Evolutionary conservation across 23 tunicate genomes (phyloP).

Genomic region (Phallusia fumigata): DNA sequence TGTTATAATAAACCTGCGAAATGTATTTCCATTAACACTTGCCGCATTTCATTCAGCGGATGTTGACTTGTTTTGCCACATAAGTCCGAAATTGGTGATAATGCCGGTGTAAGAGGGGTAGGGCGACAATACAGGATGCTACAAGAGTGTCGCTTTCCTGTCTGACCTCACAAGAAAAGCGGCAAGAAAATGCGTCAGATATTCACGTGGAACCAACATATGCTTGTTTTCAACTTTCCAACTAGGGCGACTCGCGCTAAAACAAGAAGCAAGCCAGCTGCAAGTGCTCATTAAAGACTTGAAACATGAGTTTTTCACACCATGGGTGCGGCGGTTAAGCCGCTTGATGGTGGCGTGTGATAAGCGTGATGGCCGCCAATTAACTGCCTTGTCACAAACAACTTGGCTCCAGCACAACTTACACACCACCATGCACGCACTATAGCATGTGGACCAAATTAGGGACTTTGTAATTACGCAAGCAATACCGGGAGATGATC

Average conservation of each 20-base stretch:
- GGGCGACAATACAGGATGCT: not conserved
- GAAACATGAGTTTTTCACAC: not conserved
- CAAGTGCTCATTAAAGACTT: not conserved
- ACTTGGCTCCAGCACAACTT: no score
- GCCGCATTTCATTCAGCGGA: no score
- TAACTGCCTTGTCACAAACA: no score
- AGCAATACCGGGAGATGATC: not conserved
- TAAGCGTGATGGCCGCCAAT: not conserved
- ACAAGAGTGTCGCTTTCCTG: not conserved
- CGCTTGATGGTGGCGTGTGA: not conserved
- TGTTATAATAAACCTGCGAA: no score
- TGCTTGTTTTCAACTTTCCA: not conserved
- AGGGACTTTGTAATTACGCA: not conserved
- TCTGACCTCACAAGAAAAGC: not conserved
- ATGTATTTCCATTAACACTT: no score
- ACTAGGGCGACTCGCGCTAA: not conserved
- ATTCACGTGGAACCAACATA: not conserved
- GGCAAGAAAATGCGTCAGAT: not conserved
- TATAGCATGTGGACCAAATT: not conserved
- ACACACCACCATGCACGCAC: not conserved
- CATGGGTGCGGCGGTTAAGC: not conserved
- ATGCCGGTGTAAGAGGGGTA: not conserved
- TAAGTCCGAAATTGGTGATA: no score
- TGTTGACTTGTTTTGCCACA: no score
- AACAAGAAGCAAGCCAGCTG: not conserved